Evolutionary conservation across 2,113 vertebrate genomes (phyloP).

Genomic region (Prinia subflava): DNA sequence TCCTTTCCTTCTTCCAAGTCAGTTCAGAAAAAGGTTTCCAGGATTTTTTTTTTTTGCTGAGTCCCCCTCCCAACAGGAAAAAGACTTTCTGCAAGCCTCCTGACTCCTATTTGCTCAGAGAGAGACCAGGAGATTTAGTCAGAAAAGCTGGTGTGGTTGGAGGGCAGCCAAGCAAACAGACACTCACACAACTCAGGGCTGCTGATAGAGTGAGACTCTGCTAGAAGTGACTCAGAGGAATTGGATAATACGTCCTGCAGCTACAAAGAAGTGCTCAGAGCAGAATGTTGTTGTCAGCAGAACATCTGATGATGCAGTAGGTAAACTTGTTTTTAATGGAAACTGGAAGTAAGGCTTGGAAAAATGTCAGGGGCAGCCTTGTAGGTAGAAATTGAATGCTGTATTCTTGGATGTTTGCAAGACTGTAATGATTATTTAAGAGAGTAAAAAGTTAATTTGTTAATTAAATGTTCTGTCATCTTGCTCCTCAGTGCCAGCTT

Average conservation of each 20-base stretch:
- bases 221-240: conserved; percentile 34
- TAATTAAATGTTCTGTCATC: conserved; percentile 53
- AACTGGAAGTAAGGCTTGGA: conserved; percentile 10
- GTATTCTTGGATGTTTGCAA: background rate
- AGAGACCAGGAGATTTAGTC: background rate
- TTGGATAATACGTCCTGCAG: background rate
- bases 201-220: background rate
- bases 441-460: conserved; percentile 30
- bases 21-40: background rate
- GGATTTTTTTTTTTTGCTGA: background rate
- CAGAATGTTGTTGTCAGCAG: conserved; percentile 27
- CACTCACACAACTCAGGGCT: background rate
- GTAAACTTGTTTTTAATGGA: conserved; percentile 38
- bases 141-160: background rate
- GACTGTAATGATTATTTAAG: conserved; percentile 39
- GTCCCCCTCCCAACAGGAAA: background rate
- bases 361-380: background rate
- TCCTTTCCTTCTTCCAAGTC: background rate
- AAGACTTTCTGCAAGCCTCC: background rate
- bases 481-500: conserved; percentile 28
- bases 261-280: background rate
- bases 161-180: conserved; percentile 19
- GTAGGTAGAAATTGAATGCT: background rate
- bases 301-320: conserved; percentile 7
- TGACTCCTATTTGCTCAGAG: background rate